phyloP scores from a whole-genome alignment of 2,113 vertebrate genomes.

The Murina feae region DNA sequence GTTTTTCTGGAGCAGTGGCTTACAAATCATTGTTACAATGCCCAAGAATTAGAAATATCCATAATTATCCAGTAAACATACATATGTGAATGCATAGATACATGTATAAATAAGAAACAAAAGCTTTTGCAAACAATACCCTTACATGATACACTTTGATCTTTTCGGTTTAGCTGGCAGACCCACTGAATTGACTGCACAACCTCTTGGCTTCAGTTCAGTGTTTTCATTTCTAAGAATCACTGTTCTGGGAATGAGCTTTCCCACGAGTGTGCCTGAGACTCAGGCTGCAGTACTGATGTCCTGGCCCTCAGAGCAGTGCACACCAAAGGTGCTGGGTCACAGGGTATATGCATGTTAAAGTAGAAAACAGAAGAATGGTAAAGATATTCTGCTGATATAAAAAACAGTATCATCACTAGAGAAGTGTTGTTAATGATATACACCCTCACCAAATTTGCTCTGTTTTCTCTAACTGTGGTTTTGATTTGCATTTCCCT shows the following conservation, averaged over 20 bases:
- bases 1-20: neutral
- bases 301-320: neutral
- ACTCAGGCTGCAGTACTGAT: neutral
- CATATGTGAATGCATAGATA: neutral
- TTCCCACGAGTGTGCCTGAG: neutral
- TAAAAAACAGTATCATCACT: neutral
- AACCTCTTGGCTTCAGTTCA: neutral
- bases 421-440: neutral
- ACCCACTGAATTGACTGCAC: neutral
- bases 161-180: neutral
- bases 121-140: neutral
- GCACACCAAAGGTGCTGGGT: neutral
- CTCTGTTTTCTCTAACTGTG: neutral
- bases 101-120: neutral
- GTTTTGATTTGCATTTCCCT: neutral
- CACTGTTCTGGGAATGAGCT: neutral
- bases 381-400: neutral
- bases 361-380: neutral
- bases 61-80: neutral
- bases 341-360: neutral
- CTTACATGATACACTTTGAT: neutral
- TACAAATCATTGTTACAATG: neutral
- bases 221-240: slow-evolving; percentile 36
- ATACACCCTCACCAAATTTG: neutral
- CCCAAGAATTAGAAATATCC: neutral